Evolutionary conservation across 2,888 invertebrate genomes (phyloP), one percentile per base, ranked within the genome.

Genomic region (Hirtodrosophila duncani): DNA sequence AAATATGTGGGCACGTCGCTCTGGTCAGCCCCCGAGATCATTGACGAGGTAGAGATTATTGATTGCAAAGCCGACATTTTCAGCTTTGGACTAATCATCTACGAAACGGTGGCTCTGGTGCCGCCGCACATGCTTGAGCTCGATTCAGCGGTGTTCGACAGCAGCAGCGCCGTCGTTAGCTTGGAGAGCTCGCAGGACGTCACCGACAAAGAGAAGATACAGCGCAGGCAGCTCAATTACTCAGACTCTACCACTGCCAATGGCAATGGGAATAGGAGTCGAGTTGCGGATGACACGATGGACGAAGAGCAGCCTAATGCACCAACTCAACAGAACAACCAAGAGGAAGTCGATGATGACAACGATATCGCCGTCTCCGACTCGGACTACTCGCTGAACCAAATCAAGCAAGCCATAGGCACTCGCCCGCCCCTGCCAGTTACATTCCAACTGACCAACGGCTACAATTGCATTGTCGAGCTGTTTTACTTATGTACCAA

Each of bases 11-110:
- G 91, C 90, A 82, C 82, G 72, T 63, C 3, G 68, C 88, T 91
- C 8, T 96, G 95, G 95, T 91, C 90, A 67, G 91, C 94, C 0
- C 94, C 94, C 0, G 96, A 96, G 88, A 89, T 93, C 5, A 85
- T 94, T 10, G 89, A 90, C 33, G 89, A 88, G 5, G 83, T 86
- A 27, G 88, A 87, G 16, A 85, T 89, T 11, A 89, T 94, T 37
- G 91, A 91, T 2, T 87, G 87, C 66, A 94, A 93, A 86, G 91
- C 93, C 0, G 95, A 96, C 81, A 91, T 96, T 34, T 96, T 94
- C 88, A 89, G 95, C 1, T 91, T 92, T 60, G 96, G 95, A 0
- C 88, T 95, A 6, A 90, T 92, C 0, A 82, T 95, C 16, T 95
- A 93, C 91, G 95, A 95, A 88, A 95, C 94, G 91, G 87, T 95